Conservation (phyloP, 2,888 invertebrate species). For the Electrophaes corylata region DNA sequence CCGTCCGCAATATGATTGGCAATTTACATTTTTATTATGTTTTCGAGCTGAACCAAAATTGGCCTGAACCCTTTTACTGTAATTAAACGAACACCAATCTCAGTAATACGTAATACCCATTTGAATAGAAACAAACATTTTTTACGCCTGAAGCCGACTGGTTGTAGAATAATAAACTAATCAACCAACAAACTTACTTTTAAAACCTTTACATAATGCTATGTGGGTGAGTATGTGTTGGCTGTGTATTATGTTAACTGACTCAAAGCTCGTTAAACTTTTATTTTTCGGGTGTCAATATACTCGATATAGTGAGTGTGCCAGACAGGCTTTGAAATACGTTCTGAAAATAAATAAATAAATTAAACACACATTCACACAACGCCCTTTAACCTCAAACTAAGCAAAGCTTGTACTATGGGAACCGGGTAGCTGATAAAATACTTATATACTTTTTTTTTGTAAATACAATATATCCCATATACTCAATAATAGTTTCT, state of each 20-base stretch:
- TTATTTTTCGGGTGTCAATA: too few species aligned
- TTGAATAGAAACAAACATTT: constrained; percentile 17
- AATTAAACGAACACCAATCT: constrained; percentile 38
- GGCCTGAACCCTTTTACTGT: constrained; percentile 44
- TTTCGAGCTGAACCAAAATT: constrained; percentile 46
- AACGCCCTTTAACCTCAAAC: too few species aligned
- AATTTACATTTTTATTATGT: constrained; percentile 59
- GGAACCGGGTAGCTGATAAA: too few species aligned
- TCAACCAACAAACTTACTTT: neutral
- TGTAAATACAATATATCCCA: too few species aligned
- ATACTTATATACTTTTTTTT: too few species aligned
- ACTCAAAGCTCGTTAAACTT: too few species aligned
- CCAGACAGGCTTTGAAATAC: too few species aligned
- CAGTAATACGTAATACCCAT: constrained; percentile 14
- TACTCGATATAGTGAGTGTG: too few species aligned
- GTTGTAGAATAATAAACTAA: constrained; percentile 5
- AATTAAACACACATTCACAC: too few species aligned
- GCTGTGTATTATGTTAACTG: neutral
- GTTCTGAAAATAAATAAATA: too few species aligned
- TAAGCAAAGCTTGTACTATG: too few species aligned
- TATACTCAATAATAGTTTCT: too few species aligned
- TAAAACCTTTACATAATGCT: neutral
- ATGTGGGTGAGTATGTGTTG: neutral
- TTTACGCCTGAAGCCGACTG: neutral
- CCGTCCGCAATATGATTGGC: constrained; percentile 53